Evolutionary conservation across 2,888 invertebrate genomes (phyloP).

Genomic region (Caenorhabditis sp.): DNA sequence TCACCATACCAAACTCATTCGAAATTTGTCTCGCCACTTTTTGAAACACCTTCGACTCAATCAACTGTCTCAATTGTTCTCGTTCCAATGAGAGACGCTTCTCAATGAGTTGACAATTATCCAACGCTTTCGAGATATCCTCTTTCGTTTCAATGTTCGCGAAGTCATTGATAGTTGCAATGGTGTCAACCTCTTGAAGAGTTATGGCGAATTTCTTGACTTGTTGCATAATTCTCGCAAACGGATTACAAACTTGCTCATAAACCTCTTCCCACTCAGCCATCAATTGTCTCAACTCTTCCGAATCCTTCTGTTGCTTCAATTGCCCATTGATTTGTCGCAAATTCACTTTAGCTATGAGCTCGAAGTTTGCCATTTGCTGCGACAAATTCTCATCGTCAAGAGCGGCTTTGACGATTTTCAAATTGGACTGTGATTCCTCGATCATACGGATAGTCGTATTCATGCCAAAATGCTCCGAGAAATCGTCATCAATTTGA

Average conservation of each 20-base stretch:
- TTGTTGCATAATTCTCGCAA: slow-evolving; percentile 35
- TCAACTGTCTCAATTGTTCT: slow-evolving; percentile 43
- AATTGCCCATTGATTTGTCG: slow-evolving; percentile 48
- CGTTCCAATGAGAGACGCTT: slow-evolving; percentile 42
- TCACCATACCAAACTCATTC: slow-evolving; percentile 34
- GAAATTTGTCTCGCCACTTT: slow-evolving; percentile 29
- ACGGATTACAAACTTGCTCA: slow-evolving; percentile 42
- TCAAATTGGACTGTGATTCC: slow-evolving; percentile 42
- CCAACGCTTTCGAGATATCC: slow-evolving; percentile 43
- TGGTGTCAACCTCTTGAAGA: slow-evolving; percentile 44
- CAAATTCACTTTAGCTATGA: slow-evolving; percentile 50
- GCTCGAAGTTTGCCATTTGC: slow-evolving; percentile 31
- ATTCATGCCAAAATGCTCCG: slow-evolving; percentile 39
- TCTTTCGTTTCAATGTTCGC: slow-evolving; percentile 45
- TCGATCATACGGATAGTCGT: slow-evolving; percentile 33
- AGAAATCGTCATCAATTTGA: slow-evolving; percentile 52
- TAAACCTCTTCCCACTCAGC: slow-evolving; percentile 45
- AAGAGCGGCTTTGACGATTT: slow-evolving; percentile 39
- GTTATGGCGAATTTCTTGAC: slow-evolving; percentile 48
- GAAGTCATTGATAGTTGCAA: slow-evolving; percentile 40
- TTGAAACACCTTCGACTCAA: slow-evolving; percentile 25
- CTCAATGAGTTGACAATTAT: slow-evolving; percentile 39
- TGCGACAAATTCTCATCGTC: slow-evolving; percentile 26
- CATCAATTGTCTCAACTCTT: slow-evolving; percentile 41
- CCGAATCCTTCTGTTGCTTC: slow-evolving; percentile 18